phyloP scores from a whole-genome alignment of 2,113 vertebrate species.

The Datnioides undecimradiatus region DNA sequence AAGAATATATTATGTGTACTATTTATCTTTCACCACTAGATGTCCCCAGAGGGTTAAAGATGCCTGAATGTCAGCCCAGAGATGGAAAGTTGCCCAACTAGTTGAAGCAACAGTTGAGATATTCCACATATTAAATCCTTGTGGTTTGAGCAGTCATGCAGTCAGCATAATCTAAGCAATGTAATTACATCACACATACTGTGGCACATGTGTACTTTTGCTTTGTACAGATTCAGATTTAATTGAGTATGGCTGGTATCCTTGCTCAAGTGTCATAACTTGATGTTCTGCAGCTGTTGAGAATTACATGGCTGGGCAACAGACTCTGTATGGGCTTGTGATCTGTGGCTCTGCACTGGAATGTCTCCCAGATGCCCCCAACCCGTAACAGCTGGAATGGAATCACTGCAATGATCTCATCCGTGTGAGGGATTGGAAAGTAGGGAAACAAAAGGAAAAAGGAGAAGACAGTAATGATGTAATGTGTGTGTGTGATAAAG shows the following conservation, averaged over 20 bases:
- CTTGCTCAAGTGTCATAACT: conserved; percentile 49
- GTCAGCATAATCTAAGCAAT: neutral
- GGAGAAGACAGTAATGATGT: conserved; percentile 38
- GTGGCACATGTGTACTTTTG: neutral
- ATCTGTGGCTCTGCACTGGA: conserved; percentile 55
- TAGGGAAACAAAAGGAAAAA: conserved; percentile 37
- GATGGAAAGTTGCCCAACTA: neutral
- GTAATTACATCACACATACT: conserved; percentile 20
- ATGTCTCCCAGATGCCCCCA: conserved; percentile 64
- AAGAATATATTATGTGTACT: neutral
- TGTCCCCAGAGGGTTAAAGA: conserved; percentile 44
- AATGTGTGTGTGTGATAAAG: conserved; percentile 15
- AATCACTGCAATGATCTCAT: conserved; percentile 72
- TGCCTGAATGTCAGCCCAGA: neutral
- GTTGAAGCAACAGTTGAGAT: neutral
- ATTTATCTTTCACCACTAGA: conserved; percentile 52
- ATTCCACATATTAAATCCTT: neutral
- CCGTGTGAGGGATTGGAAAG: conserved; percentile 44
- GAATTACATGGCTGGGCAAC: conserved; percentile 62
- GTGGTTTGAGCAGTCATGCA: conserved; percentile 11
- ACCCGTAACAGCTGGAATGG: conserved; percentile 69
- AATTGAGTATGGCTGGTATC: conserved; percentile 43
- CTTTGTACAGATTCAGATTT: conserved; percentile 10
- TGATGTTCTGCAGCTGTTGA: conserved; percentile 61
- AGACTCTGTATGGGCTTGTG: conserved; percentile 38